A percentile compares a stretch with the other conserved stretches of the same genome.
Evolutionary conservation across 2,797 vertebrate genomes (phyloP).

Genomic region (Lagodon rhomboides): DNA sequence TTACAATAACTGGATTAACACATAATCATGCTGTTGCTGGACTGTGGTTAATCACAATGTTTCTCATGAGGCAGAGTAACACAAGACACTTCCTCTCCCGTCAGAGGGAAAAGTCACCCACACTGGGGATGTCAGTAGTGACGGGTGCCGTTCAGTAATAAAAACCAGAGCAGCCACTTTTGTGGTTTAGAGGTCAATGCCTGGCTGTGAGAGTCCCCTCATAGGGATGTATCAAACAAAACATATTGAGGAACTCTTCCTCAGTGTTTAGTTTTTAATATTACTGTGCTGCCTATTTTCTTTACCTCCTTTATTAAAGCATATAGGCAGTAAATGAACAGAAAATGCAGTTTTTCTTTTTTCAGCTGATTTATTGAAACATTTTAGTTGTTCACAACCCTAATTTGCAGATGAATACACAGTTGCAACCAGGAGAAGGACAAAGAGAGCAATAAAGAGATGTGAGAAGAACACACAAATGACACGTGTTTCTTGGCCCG

Average conservation of each 20-base stretch:
- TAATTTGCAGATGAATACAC: background rate
- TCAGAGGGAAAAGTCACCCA: background rate
- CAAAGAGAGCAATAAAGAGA: background rate
- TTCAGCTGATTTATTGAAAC: background rate
- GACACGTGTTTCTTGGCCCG: background rate
- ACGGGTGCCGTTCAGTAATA: background rate
- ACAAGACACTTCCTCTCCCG: conserved; percentile 1
- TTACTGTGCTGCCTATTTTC: background rate
- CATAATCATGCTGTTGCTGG: background rate
- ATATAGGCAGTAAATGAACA: background rate
- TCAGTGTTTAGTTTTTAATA: conserved; percentile 30
- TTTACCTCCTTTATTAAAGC: background rate
- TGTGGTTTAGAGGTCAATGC: conserved; percentile 8
- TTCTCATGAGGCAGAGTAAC: background rate
- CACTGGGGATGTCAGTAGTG: background rate
- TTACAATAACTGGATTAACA: background rate
- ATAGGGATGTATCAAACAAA: background rate
- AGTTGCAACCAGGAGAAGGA: background rate
- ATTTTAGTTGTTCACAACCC: too few relatives aligned
- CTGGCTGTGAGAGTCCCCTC: conserved; percentile 5
- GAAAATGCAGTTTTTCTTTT: background rate
- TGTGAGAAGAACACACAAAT: background rate
- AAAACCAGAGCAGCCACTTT: background rate
- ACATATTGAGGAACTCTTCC: conserved; percentile 34
- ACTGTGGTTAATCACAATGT: background rate